Evolutionary conservation across 2,797 vertebrate genomes (phyloP).

Genomic region (Limosa lapponica): DNA sequence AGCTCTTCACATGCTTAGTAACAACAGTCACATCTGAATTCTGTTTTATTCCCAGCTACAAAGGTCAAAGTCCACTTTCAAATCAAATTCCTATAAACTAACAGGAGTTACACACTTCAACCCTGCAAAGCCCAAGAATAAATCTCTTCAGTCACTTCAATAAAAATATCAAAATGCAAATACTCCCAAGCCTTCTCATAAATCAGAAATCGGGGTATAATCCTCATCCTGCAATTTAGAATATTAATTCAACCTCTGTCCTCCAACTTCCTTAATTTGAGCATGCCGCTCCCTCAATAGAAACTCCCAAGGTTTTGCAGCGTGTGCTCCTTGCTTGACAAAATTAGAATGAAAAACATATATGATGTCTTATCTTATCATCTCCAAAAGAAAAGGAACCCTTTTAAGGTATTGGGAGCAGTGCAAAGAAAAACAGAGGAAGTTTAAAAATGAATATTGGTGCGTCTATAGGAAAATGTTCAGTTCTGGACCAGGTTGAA

Average conservation of each 20-base stretch:
- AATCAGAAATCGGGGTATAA: background rate
- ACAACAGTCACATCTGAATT: background rate
- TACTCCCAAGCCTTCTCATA: background rate
- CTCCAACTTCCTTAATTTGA: background rate
- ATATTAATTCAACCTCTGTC: background rate
- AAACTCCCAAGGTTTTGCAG: background rate
- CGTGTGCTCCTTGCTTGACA: accelerated
- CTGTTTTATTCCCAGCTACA: background rate
- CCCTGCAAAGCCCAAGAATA: background rate
- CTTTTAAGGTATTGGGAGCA: background rate
- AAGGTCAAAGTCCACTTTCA: background rate
- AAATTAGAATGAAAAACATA: background rate
- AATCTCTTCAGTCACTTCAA: background rate
- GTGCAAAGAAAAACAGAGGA: background rate
- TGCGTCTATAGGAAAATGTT: background rate
- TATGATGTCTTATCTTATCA: background rate
- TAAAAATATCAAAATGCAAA: background rate
- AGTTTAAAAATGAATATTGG: background rate
- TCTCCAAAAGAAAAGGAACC: background rate
- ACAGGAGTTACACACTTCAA: accelerated
- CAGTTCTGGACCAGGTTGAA: background rate
- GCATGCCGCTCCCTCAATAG: accelerated
- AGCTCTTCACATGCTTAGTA: background rate
- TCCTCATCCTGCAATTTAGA: background rate
- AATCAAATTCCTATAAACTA: background rate